A percentile compares a stretch with the other conserved stretches of the same genome.
Evolutionary conservation across 1,140 invertebrate genomes (phyloP).

Genomic region (Rhyacophila brunnea): DNA sequence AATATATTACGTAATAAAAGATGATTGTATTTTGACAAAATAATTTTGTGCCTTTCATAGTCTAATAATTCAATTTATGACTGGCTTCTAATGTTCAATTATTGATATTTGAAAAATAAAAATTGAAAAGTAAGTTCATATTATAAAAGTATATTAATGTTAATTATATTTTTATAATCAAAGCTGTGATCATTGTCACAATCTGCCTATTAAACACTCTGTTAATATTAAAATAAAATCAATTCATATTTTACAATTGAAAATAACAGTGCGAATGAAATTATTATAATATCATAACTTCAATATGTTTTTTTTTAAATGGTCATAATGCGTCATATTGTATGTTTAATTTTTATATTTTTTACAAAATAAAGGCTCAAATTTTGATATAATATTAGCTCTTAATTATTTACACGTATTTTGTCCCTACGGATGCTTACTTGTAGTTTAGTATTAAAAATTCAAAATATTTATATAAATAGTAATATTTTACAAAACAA

Average conservation of each 20-base stretch:
- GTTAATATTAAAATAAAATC: neutral
- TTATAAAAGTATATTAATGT: conserved; percentile 17
- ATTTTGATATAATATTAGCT: conserved; percentile 13
- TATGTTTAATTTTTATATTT: conserved; percentile 9
- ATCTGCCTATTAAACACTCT: conserved; percentile 1
- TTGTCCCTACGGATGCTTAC: neutral
- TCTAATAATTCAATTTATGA: neutral
- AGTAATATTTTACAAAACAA: no score
- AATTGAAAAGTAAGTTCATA: neutral
- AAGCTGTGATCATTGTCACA: conserved; percentile 27
- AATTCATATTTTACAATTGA: neutral
- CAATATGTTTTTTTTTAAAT: neutral
- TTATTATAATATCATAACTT: neutral
- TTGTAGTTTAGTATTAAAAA: neutral
- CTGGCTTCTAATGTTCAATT: neutral
- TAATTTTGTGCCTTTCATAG: conserved; percentile 22
- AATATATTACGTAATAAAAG: conserved; percentile 10
- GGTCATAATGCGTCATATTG: neutral
- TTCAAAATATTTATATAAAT: no score
- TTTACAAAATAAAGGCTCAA: conserved; percentile 30
- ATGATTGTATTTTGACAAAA: conserved; percentile 7
- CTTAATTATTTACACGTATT: conserved; percentile 2
- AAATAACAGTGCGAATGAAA: neutral
- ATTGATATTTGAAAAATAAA: neutral
- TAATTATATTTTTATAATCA: conserved; percentile 27